A percentile compares a stretch with the other conserved stretches of the same genome.
phyloP scores from a whole-genome alignment of 2,113 vertebrate species.

The Podarcis cretensis region DNA sequence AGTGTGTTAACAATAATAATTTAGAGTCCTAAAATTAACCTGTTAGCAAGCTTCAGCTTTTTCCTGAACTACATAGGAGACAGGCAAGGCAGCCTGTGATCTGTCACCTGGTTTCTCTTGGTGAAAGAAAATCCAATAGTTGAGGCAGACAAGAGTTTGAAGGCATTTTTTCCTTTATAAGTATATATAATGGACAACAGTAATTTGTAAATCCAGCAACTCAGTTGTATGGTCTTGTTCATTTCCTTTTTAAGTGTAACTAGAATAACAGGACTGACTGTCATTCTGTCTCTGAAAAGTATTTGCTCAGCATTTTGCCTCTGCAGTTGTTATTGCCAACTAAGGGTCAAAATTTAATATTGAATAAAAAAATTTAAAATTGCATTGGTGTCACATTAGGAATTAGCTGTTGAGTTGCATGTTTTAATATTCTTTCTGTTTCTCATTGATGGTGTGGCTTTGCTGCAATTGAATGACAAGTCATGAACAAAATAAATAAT shows the following conservation, averaged over 20 bases:
- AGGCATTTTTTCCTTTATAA: not conserved
- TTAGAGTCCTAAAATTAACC: not conserved
- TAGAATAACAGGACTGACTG: constrained; percentile 39
- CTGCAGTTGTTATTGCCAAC: not conserved
- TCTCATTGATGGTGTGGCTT: not conserved
- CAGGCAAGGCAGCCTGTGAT: constrained; percentile 35
- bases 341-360: not conserved
- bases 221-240: constrained; percentile 39
- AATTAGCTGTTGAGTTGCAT: not conserved
- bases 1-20: not conserved
- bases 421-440: not conserved
- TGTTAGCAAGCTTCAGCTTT: constrained; percentile 1
- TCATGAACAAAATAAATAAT: not conserved
- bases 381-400: not conserved
- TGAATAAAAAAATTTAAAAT: not conserved
- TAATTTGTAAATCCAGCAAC: constrained; percentile 43
- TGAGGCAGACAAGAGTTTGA: not conserved
- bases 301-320: not conserved
- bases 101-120: constrained; percentile 38
- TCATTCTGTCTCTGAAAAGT: not conserved
- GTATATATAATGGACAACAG: not conserved
- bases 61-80: constrained; percentile 42
- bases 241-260: constrained; percentile 11
- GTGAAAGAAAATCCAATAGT: constrained; percentile 6
- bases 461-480: not conserved